These are phyloP conservation scores for Melanotaenia pygmaea DNA, from an alignment of 2,797 vertebrate genomes.

Conservation along the genomic window DNA sequence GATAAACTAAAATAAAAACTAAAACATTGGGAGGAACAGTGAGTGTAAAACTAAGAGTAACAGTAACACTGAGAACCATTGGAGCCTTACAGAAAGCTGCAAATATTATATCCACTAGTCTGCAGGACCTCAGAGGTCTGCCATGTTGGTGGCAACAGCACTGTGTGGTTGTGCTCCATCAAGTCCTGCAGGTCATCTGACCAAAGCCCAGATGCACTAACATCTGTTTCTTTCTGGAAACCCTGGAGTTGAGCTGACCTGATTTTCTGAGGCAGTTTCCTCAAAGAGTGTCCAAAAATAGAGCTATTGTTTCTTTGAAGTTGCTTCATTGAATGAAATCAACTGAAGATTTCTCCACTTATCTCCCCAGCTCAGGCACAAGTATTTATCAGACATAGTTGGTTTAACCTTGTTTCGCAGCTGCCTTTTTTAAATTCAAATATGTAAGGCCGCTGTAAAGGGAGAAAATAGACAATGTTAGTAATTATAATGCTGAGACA, in stretches of 20 bases:
- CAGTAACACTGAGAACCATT: background rate
- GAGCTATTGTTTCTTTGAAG: constrained; percentile 66
- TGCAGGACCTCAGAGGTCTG: constrained; percentile 14
- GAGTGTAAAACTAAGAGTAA: background rate
- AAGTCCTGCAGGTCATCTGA: constrained; percentile 66
- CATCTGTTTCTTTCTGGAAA: constrained; percentile 74
- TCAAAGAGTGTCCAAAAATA: constrained; percentile 2
- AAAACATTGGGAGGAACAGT: background rate
- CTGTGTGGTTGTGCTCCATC: constrained; percentile 25
- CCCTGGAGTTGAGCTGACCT: constrained; percentile 62
- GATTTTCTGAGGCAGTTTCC: constrained; percentile 43
- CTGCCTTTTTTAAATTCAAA: background rate
- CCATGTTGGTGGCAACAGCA: constrained; percentile 26
- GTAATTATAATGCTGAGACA: background rate
- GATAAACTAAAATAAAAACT: background rate
- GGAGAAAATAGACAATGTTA: background rate
- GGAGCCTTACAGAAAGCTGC: background rate
- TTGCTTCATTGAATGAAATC: background rate
- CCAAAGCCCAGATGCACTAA: constrained; percentile 71
- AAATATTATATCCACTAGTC: constrained; percentile 9
- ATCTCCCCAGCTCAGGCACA: background rate
- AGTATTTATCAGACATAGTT: background rate
- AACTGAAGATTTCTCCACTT: background rate
- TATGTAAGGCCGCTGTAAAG: background rate
- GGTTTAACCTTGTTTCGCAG: background rate